Evolutionary conservation across 2,888 invertebrate species (phyloP).

Genomic region (Cistogaster globosa): DNA sequence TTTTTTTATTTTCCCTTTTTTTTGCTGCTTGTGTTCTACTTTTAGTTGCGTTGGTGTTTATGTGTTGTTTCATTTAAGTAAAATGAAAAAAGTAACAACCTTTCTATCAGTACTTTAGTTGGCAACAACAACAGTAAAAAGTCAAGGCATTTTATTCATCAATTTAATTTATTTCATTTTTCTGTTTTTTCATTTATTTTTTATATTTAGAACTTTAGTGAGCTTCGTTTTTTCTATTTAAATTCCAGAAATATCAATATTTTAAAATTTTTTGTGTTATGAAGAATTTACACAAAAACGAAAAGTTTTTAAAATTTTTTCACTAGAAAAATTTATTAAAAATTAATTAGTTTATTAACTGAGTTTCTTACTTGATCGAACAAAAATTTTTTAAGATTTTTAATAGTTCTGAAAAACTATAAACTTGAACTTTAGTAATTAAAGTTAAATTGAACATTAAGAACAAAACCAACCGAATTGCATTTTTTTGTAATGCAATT

Average conservation of each 20-base stretch:
- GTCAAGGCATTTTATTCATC: conserved; percentile 75
- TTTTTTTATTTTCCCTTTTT: conserved; percentile 73
- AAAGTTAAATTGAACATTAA: too few relatives aligned
- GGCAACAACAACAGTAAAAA: conserved; percentile 73
- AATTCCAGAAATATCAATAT: neutral
- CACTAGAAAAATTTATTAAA: too few relatives aligned
- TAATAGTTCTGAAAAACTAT: too few relatives aligned
- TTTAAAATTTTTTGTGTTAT: neutral
- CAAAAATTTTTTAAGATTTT: too few relatives aligned
- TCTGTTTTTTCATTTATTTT: conserved; percentile 70
- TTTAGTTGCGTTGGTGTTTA: neutral
- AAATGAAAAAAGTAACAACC: conserved; percentile 8
- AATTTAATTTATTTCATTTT: conserved; percentile 78
- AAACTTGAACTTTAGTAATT: too few relatives aligned
- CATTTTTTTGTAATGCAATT: too few relatives aligned
- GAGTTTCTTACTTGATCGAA: too few relatives aligned
- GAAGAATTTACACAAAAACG: too few relatives aligned
- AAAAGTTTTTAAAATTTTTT: too few relatives aligned
- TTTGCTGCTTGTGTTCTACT: conserved; percentile 66
- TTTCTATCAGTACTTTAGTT: conserved; percentile 18
- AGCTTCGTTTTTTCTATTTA: neutral
- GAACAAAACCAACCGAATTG: too few relatives aligned
- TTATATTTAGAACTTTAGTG: neutral
- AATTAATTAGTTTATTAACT: too few relatives aligned
- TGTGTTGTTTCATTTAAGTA: conserved; percentile 38